These are phyloP conservation scores for Mystacides longicornis DNA, from an alignment of 2,888 invertebrate species.

Conservation along the genomic window DNA sequence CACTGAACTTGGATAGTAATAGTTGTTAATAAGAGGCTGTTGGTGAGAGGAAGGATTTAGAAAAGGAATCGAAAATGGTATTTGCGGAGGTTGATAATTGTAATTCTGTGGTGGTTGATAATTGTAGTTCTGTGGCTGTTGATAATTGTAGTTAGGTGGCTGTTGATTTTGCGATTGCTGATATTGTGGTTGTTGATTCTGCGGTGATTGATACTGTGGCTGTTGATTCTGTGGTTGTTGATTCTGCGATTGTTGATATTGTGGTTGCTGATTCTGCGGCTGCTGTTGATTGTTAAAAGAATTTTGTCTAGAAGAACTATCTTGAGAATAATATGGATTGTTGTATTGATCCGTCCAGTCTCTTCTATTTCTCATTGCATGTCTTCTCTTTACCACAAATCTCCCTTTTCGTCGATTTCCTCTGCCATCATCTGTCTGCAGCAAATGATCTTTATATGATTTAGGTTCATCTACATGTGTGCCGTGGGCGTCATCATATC, in stretches of 20 bases:
- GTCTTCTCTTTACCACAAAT: background rate
- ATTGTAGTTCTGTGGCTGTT: background rate
- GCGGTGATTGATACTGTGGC: too few species aligned
- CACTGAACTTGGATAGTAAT: conserved; percentile 1
- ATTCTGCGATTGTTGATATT: background rate
- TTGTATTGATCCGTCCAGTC: too few species aligned
- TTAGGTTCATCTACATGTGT: background rate
- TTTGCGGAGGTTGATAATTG: background rate
- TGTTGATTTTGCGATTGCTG: background rate
- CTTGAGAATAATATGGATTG: too few species aligned
- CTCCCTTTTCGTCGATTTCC: too few species aligned
- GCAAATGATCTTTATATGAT: background rate
- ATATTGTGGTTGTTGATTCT: background rate
- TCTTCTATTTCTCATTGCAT: background rate
- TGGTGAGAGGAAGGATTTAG: conserved; percentile 5
- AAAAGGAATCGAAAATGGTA: background rate
- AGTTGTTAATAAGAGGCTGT: conserved; percentile 15
- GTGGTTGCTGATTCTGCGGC: background rate
- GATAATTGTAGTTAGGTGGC: background rate
- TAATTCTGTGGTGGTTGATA: background rate
- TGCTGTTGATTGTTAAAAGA: background rate
- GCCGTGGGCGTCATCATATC: background rate
- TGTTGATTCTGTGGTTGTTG: background rate
- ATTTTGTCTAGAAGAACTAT: too few species aligned
- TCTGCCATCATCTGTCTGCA: background rate